phyloP scores from a whole-genome alignment of 1,140 invertebrate species.

The Polypedilum pembai region DNA sequence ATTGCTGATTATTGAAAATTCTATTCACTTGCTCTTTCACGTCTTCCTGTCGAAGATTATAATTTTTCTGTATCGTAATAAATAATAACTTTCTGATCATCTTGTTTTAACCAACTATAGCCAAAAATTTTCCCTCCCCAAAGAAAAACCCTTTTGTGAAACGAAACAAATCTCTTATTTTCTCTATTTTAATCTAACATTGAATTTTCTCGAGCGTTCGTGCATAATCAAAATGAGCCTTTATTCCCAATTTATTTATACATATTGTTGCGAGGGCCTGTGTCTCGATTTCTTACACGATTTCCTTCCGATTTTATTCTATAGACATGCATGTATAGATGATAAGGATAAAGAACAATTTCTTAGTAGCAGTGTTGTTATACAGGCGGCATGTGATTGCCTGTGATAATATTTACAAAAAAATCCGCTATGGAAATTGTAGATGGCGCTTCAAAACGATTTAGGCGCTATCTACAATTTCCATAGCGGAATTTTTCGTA shows the following conservation, averaged over 20 bases:
- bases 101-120: background rate
- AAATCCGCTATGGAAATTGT: too few species aligned
- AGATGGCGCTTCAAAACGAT: too few species aligned
- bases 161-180: background rate
- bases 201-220: constrained; percentile 29
- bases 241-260: constrained; percentile 32
- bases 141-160: too few species aligned
- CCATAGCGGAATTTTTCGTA: too few species aligned
- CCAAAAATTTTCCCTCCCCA: too few species aligned
- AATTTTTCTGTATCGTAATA: background rate
- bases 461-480: too few species aligned
- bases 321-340: constrained; percentile 1
- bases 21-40: too few species aligned
- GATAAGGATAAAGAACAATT: background rate
- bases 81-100: constrained; percentile 7
- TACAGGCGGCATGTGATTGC: too few species aligned
- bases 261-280: background rate
- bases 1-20: too few species aligned
- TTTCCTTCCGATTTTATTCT: background rate
- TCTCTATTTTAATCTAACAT: constrained; percentile 5
- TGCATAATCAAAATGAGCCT: constrained; percentile 54
- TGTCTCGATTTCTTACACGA: background rate
- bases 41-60: too few species aligned
- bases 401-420: too few species aligned
- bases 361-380: too few species aligned